phyloP scores from a whole-genome alignment of 2,797 vertebrate genomes.

The Gymnoscopelus braueri region DNA sequence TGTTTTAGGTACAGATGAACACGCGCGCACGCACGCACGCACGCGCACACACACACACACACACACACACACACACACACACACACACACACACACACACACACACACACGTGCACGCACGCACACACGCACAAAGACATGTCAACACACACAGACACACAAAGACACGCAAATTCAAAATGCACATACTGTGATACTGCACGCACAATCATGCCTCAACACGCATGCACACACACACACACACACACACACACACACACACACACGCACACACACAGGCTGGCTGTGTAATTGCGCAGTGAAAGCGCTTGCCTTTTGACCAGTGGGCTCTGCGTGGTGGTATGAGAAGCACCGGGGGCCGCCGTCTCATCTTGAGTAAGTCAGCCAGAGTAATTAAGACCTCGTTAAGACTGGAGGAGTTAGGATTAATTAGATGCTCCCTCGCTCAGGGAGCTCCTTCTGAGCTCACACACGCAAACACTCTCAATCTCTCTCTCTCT shows the following conservation, averaged over 20 bases:
- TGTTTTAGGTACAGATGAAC: constrained; percentile 62
- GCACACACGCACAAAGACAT: neutral
- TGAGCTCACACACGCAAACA: neutral
- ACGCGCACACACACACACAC: constrained; percentile 29
- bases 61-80: constrained; percentile 16
- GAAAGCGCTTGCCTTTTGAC: constrained; percentile 71
- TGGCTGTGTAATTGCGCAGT: constrained; percentile 54
- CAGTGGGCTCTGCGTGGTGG: constrained; percentile 56
- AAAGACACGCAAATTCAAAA: neutral
- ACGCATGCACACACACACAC: neutral
- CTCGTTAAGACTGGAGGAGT: constrained; percentile 70
- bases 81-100: neutral
- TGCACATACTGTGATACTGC: neutral
- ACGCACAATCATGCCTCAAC: neutral
- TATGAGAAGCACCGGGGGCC: constrained; percentile 40
- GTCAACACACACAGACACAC: neutral
- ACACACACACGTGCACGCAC: neutral
- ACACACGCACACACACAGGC: neutral
- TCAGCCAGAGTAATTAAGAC: constrained; percentile 75
- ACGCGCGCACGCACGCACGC: constrained; percentile 33
- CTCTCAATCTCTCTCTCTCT: constrained; percentile 4
- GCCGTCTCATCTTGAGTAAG: constrained; percentile 71
- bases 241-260: neutral
- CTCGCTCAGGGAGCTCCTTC: constrained; percentile 55
- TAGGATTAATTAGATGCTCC: constrained; percentile 68